These are phyloP conservation scores for Ibidorhyncha struthersii DNA, from an alignment of 2,113 vertebrate genomes.

Conservation along the genomic window DNA sequence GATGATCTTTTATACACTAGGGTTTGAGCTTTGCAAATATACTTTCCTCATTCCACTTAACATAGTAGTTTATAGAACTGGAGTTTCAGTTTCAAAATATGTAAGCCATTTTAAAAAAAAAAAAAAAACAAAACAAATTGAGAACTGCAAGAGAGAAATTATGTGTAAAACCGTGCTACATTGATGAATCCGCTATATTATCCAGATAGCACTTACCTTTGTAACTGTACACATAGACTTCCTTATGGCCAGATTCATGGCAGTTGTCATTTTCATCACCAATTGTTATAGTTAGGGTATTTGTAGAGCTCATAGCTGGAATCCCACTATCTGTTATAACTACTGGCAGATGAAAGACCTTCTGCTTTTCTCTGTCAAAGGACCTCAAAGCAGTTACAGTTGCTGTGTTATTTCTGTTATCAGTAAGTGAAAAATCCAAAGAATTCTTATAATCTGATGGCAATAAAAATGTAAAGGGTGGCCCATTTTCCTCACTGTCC, in stretches of 20 bases:
- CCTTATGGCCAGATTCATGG: constrained; percentile 83
- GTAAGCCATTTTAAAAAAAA: neutral
- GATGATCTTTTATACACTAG: neutral
- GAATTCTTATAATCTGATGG: constrained; percentile 76
- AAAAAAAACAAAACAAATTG: neutral
- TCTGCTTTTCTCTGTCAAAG: constrained; percentile 88
- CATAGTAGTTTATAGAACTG: neutral
- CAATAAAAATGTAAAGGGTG: constrained; percentile 82
- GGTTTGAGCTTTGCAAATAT: neutral
- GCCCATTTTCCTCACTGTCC: constrained; percentile 81
- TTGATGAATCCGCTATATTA: neutral
- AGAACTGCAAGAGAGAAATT: neutral
- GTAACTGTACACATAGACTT: constrained; percentile 81
- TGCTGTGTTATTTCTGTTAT: constrained; percentile 86
- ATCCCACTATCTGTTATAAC: constrained; percentile 85
- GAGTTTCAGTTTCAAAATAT: neutral
- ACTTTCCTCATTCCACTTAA: neutral
- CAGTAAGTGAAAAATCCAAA: constrained; percentile 84
- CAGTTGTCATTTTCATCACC: constrained; percentile 90
- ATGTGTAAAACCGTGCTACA: neutral
- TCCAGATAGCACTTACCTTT: constrained; percentile 73
- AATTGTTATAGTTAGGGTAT: constrained; percentile 83
- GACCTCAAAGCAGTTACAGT: constrained; percentile 82
- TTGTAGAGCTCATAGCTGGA: constrained; percentile 84
- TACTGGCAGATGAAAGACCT: constrained; percentile 83